Percentiles rank a stretch among this genome's conserved stretches.
Evolutionary conservation across 1,140 invertebrate genomes (phyloP).

Genomic region (Leptestheria dahalacensis): DNA sequence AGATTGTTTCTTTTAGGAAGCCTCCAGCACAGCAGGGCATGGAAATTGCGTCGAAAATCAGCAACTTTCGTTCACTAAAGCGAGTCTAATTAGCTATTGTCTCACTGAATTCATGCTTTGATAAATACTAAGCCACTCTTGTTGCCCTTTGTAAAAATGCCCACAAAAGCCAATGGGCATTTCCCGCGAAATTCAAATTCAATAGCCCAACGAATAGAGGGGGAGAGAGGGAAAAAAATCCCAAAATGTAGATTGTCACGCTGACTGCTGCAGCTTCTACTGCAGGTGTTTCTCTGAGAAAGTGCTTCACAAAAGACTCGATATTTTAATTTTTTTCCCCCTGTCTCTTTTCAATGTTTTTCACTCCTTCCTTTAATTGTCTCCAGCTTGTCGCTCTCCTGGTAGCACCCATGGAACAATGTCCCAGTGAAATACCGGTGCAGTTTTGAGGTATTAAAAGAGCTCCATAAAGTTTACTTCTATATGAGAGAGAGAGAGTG

Average conservation of each 20-base stretch:
- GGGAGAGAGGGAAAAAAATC: background rate
- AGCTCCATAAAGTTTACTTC: background rate
- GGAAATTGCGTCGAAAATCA: too few relatives aligned
- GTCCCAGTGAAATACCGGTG: background rate
- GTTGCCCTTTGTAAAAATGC: background rate
- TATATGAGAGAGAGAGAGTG: too few relatives aligned
- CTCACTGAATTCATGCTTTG: background rate
- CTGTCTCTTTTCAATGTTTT: too few relatives aligned
- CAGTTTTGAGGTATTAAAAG: background rate
- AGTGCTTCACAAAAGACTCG: background rate
- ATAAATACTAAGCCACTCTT: background rate
- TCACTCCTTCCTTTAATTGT: background rate
- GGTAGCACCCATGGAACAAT: background rate
- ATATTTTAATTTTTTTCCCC: too few relatives aligned
- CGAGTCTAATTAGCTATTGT: background rate
- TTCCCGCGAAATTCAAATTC: too few relatives aligned
- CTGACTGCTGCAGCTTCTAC: background rate
- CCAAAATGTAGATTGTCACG: background rate
- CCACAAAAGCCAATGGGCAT: background rate
- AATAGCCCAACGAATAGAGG: too few relatives aligned
- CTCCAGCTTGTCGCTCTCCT: background rate
- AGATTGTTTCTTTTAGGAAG: too few relatives aligned
- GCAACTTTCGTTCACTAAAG: too few relatives aligned
- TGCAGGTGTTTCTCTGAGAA: background rate
- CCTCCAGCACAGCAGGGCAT: too few relatives aligned